These are phyloP conservation scores for Mungos mungo DNA, from an alignment of 2,113 vertebrate genomes.

Conservation along the genomic window DNA sequence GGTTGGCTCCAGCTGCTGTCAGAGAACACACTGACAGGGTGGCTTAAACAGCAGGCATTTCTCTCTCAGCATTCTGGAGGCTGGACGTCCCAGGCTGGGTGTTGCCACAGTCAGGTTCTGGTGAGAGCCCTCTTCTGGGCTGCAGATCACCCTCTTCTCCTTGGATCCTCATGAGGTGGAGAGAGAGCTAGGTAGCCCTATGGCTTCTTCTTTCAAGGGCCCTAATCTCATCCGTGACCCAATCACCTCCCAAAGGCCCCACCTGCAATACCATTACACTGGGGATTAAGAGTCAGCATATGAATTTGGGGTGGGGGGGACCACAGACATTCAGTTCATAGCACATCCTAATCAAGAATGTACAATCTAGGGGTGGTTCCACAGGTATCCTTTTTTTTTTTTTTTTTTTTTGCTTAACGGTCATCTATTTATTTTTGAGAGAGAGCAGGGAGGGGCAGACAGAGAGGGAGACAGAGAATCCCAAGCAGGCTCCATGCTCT, in stretches of 20 bases:
- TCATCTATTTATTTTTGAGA: no score
- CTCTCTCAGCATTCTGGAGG: neutral
- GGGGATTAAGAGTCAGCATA: neutral
- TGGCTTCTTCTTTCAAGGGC: no score
- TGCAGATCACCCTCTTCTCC: neutral
- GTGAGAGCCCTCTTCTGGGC: neutral
- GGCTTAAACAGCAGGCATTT: no score
- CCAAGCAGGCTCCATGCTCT: no score
- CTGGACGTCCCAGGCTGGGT: no score
- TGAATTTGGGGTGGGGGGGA: neutral
- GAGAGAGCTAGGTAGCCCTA: neutral
- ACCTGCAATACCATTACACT: neutral
- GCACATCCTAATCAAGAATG: neutral
- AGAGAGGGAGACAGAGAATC: no score
- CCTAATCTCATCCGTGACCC: neutral
- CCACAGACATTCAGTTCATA: neutral
- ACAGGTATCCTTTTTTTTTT: neutral
- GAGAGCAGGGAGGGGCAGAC: no score
- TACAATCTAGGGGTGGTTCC: neutral
- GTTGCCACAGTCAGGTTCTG: no score
- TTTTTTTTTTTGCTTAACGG: no score
- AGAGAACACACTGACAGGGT: neutral
- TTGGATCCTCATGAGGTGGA: accelerated
- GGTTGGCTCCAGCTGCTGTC: no score
- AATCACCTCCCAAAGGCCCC: neutral